Base-by-base conservation (phyloP, 2,113 vertebrate species). In the Petromus typicus region DNA sequence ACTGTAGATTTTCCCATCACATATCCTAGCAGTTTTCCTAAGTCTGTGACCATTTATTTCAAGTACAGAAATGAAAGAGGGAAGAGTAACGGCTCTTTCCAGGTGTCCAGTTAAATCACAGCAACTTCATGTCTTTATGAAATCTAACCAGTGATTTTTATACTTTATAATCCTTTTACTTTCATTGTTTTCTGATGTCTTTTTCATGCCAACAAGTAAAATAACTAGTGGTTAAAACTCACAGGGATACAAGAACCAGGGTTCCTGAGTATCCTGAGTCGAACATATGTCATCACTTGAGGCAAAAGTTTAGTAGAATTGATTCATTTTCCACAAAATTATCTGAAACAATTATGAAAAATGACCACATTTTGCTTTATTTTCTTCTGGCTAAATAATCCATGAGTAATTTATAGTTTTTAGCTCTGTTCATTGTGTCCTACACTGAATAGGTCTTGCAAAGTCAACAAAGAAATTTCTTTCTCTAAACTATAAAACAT, bases 311-410 rank as follows among this genome's bases (percentile, higher is more conserved):
- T 78, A 78, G 11, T 57, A 43, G 66, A 87, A 80, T 61, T 93
- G 51, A 27, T 89, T 27, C 75, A 75, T 2, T 61, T 73, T 83
- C 8, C 3, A 82, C 22, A 86, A 54, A 51, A 11, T 45, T 84
- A 9, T 64, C 43, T 90, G 25, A 75, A 56, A 67, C 56, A 63
- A 34, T 79, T 43, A 30, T 54, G 45, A 51, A 9, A 75, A 90
- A 37, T 83, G 43, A 32, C 2, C 80, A 81, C 1, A 34, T 88
- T 89, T 13, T 88, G 27, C 48, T 94, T 93, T 9, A 11, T 5
- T 67, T 90, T 86, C 20, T 93, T 95, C 61, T 73, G 43, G 69
- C 51, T 92, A 87, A 32, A 45, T 87, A 69, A 30, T 64, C 48
- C 40, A 2, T 43, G 30, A 43, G 43, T n/a, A 79, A 91, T 79